These are phyloP conservation scores for Puffinus mauretanicus DNA, from an alignment of 2,113 vertebrate species.

Conservation along the genomic window DNA sequence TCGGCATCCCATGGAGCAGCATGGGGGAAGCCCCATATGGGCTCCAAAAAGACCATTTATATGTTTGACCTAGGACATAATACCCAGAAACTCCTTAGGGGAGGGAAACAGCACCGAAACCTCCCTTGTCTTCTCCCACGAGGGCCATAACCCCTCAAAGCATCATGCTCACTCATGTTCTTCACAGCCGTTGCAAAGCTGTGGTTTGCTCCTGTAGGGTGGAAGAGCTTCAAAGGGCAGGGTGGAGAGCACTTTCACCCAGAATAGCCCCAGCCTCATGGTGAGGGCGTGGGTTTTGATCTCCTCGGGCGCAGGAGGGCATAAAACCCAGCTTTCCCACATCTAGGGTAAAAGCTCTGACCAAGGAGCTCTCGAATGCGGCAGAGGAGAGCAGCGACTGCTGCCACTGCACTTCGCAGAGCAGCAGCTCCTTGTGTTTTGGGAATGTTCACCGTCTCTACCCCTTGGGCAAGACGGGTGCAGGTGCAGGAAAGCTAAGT, in stretches of 20 bases:
- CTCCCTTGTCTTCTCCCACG: not conserved
- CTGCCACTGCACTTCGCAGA: not conserved
- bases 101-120: not conserved
- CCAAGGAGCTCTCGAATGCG: not conserved
- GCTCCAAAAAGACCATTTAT: not conserved
- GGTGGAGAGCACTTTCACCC: constrained; percentile 61
- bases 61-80: not conserved
- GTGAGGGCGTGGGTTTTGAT: constrained; percentile 4
- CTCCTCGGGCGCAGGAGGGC: not conserved
- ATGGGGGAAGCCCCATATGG: not conserved
- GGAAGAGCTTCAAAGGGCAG: constrained; percentile 56
- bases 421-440: not conserved
- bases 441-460: not conserved
- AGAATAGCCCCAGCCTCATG: not conserved
- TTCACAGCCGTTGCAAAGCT: not conserved
- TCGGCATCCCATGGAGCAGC: not conserved
- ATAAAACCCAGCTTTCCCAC: constrained; percentile 45
- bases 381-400: not conserved
- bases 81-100: not conserved
- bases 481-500: constrained; percentile 32
- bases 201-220: constrained; percentile 6
- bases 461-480: constrained; percentile 7
- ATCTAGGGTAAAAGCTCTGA: constrained; percentile 26
- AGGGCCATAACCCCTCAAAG: not conserved
- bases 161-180: not conserved